Evolutionary conservation across 2,113 vertebrate genomes (phyloP).

Genomic region (Cyphomyrus plagiostoma): DNA sequence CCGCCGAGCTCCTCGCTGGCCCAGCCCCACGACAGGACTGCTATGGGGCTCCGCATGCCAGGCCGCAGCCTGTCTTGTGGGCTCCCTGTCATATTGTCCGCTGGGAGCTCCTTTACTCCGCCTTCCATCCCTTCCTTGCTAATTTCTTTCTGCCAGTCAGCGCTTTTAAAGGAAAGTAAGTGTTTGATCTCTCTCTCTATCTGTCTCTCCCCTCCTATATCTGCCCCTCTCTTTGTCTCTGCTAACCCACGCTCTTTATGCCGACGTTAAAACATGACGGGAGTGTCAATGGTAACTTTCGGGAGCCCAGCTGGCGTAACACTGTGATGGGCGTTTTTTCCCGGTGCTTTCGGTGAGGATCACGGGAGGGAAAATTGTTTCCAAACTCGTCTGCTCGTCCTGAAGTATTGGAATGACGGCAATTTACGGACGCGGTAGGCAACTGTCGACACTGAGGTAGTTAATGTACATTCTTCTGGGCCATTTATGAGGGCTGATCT

Average conservation of each 20-base stretch:
- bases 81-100: constrained; percentile 25
- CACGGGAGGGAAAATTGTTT: too few species aligned
- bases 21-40: constrained; percentile 41
- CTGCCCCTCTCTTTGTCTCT: constrained; percentile 24
- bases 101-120: not conserved
- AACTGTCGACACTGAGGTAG: not conserved
- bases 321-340: not conserved
- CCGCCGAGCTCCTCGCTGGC: constrained; percentile 39
- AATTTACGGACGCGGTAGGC: not conserved
- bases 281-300: not conserved
- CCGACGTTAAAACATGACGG: not conserved
- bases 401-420: not conserved
- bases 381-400: not conserved
- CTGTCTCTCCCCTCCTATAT: not conserved
- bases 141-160: constrained; percentile 55
- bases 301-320: not conserved
- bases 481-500: not conserved
- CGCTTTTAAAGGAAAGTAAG: constrained; percentile 35
- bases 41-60: constrained; percentile 27
- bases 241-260: not conserved
- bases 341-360: not conserved
- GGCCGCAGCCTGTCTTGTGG: not conserved
- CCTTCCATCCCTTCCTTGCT: constrained; percentile 31
- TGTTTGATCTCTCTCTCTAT: constrained; percentile 38
- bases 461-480: not conserved